phyloP scores from a whole-genome alignment of 2,113 vertebrate species.

The human region DNA sequence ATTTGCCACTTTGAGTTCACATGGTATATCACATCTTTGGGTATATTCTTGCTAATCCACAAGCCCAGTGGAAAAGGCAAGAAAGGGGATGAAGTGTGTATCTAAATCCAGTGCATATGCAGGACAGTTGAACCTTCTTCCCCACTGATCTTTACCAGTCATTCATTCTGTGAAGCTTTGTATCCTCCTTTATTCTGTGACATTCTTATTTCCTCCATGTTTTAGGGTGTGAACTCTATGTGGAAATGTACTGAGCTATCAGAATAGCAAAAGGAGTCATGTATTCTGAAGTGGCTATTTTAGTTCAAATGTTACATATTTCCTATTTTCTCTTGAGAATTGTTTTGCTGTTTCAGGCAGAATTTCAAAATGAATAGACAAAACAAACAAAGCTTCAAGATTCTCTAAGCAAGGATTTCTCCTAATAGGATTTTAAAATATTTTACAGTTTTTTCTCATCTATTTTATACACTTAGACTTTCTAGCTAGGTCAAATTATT shows the following conservation, averaged over 20 bases:
- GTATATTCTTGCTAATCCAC: neutral
- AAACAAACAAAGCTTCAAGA: conserved; percentile 54
- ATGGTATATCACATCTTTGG: neutral
- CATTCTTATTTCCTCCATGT: neutral
- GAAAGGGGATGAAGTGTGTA: neutral
- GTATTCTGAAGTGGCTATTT: conserved; percentile 32
- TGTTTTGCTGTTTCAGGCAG: conserved; percentile 9
- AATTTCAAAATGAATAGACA: conserved; percentile 39
- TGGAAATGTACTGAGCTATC: neutral
- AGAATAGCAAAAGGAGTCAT: neutral
- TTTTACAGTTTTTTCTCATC: neutral
- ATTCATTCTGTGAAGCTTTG: neutral
- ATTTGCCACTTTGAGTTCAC: neutral
- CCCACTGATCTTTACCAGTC: accelerated
- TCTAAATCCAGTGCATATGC: no score
- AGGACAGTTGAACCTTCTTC: neutral
- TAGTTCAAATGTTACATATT: conserved; percentile 26
- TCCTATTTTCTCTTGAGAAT: conserved; percentile 66
- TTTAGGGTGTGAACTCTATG: neutral
- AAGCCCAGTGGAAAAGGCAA: neutral
- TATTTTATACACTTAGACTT: conserved; percentile 6
- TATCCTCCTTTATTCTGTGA: neutral
- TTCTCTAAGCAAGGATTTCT: conserved; percentile 23
- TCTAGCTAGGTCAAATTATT: neutral
- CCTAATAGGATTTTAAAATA: neutral